Evolutionary conservation across 2,797 vertebrate genomes (phyloP).

Genomic region (Chaenodraco wilsoni): DNA sequence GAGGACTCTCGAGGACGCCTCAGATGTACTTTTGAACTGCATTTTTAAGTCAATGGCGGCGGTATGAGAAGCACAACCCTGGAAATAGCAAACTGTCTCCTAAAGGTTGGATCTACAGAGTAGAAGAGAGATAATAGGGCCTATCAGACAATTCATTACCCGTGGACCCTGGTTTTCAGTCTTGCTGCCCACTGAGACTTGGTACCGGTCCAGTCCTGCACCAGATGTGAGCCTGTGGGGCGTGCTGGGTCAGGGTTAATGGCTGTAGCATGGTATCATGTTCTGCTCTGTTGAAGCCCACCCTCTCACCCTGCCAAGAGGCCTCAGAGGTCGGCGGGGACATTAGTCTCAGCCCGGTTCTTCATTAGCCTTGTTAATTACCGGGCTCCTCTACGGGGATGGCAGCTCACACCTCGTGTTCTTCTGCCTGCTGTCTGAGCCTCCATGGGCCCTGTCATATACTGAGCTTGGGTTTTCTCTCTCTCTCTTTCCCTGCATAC

Average conservation of each 20-base stretch:
- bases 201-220: conserved; percentile 78
- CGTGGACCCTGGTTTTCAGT: conserved; percentile 63
- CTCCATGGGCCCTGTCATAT: conserved; percentile 56
- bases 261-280: conserved; percentile 71
- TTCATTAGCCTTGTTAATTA: conserved; percentile 83
- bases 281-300: conserved; percentile 76
- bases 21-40: conserved; percentile 51
- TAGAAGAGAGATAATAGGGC: conserved; percentile 60
- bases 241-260: conserved; percentile 80
- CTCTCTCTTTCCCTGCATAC: no score
- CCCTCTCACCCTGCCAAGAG: conserved; percentile 67
- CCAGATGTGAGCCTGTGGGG: conserved; percentile 76
- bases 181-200: conserved; percentile 79
- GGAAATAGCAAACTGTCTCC: conserved; percentile 45
- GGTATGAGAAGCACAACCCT: conserved; percentile 36
- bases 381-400: conserved; percentile 71
- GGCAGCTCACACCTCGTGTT: conserved; percentile 56
- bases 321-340: conserved; percentile 71
- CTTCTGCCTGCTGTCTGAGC: conserved; percentile 53
- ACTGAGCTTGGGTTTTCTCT: conserved; percentile 27
- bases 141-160: conserved; percentile 71
- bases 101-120: conserved; percentile 56
- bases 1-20: conserved; percentile 51
- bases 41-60: conserved; percentile 57
- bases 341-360: conserved; percentile 75